Evolutionary conservation across 1,140 invertebrate genomes (phyloP), one percentile per base, ranked within the genome.

Genomic region (Trichogramma pretiosum): DNA sequence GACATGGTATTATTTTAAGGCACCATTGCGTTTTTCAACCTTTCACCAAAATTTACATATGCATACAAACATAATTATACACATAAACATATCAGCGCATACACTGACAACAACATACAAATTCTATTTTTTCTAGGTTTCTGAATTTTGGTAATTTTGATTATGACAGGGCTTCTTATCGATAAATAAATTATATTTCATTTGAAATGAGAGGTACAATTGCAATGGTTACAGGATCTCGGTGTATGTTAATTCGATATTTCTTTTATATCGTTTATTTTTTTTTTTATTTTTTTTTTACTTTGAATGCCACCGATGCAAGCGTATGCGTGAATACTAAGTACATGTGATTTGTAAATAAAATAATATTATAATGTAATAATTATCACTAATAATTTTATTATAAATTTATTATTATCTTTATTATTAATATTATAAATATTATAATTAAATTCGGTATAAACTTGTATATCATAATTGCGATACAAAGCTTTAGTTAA

Each of bases 1-100:
- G 64, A 66, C 62, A 65, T 61, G 67, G 65, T 68, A 67, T 69
- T 69, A 68, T 62, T 65, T 66, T 68, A 65, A 68, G 63, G 56
- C 52, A 61, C 59, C 65, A 63, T 62, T 60, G 63, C 61, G 62
- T 65, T 68, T 64, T 40, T 54, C 56, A 47, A 32, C n/a, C n/a
- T n/a, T n/a, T n/a, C n/a, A n/a, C n/a, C n/a, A n/a, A n/a, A n/a
- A 28, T 28, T 28, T 5, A 11, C 11, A 28, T 7, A 28, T 28
- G 24, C 5, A 28, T 7, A 28, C 5, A 28, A 28, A 28, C 24
- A 28, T 11, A 28, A 28, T 5, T 28, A 28, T 11, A 28, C 5
- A 28, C 5, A 28, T 28, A 7, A 28, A 28, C 5, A 28, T 7
- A 28, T 11, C 11, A 7, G 11, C 24, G 11, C 11, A 7, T 28